Percentiles rank a stretch among this genome's conserved stretches.
phyloP scores from a whole-genome alignment of 2,113 vertebrate species.

The Paralichthys olivaceus region DNA sequence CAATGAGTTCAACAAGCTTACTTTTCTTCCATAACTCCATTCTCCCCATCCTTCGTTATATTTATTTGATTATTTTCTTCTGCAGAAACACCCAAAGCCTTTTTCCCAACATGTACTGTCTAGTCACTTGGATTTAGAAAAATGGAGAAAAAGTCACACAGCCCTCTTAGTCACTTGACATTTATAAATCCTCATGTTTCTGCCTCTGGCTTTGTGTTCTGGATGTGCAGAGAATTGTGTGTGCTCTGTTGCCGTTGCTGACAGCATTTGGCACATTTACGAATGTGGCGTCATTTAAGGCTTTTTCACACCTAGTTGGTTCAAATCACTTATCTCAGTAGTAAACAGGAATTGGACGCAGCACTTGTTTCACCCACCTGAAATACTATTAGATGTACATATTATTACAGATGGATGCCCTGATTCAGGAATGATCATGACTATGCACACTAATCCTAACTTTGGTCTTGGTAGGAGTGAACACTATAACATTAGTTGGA shows the following conservation, averaged over 20 bases:
- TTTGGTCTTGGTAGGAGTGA: background rate
- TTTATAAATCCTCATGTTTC: slow-evolving; percentile 67
- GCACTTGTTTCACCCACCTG: background rate
- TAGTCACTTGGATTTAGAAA: slow-evolving; percentile 32
- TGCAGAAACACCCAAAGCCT: slow-evolving; percentile 34
- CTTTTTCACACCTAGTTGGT: slow-evolving; percentile 42
- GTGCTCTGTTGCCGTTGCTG: slow-evolving; percentile 16
- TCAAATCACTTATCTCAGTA: slow-evolving; percentile 31
- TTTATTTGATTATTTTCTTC: slow-evolving; percentile 1
- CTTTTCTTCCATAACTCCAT: slow-evolving; percentile 31
- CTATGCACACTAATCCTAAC: background rate
- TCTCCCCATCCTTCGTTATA: slow-evolving; percentile 6
- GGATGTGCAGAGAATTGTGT: slow-evolving; percentile 28
- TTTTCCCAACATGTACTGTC: slow-evolving; percentile 20
- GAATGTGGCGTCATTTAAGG: slow-evolving; percentile 21
- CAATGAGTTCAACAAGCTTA: slow-evolving; percentile 60
- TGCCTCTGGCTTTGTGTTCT: slow-evolving; percentile 51
- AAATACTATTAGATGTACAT: background rate
- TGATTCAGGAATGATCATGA: background rate
- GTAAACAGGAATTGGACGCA: slow-evolving; percentile 6
- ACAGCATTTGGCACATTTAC: slow-evolving; percentile 37
- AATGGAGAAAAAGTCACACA: slow-evolving; percentile 44
- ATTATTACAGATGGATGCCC: background rate
- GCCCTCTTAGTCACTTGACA: slow-evolving; percentile 63
- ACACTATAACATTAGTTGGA: background rate